phyloP scores from a whole-genome alignment of 2,888 invertebrate genomes.

The Steinernema scapterisci region DNA sequence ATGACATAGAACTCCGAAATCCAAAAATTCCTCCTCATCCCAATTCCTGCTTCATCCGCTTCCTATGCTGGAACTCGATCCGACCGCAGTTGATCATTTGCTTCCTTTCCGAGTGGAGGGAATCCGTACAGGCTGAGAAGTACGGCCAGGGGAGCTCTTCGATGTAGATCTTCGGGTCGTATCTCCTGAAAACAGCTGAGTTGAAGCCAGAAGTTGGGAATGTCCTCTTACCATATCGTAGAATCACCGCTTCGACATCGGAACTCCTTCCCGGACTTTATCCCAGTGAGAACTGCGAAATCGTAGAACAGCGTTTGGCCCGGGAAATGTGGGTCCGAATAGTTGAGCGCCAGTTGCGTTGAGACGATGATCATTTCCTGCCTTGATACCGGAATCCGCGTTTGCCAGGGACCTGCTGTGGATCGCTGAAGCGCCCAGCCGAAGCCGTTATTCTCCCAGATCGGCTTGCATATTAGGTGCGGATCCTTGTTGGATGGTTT shows the following conservation, averaged over 20 bases:
- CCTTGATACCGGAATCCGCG: conserved; percentile 40
- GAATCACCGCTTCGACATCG: not conserved
- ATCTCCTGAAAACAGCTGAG: not conserved
- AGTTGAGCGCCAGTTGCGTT: conserved; percentile 51
- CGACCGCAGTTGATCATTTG: conserved; percentile 1
- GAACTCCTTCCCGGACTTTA: not conserved
- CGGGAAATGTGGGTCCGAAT: conserved; percentile 37
- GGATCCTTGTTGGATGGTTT: conserved; percentile 33
- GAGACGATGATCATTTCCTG: conserved; percentile 36
- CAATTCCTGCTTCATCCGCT: no score
- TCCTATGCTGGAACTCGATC: conserved; percentile 2
- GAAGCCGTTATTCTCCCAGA: conserved; percentile 60
- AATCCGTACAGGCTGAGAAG: conserved; percentile 8
- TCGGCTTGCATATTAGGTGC: conserved; percentile 54
- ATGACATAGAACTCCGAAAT: no score
- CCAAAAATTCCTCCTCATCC: no score
- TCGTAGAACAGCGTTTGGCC: conserved; percentile 40
- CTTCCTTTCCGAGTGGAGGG: not conserved
- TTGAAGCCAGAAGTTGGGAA: not conserved
- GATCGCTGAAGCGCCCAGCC: conserved; percentile 48
- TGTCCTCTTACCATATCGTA: not conserved
- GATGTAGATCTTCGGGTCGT: not conserved
- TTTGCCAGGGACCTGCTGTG: conserved; percentile 60
- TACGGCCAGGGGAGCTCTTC: conserved; percentile 8
- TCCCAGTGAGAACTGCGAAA: conserved; percentile 26